These are phyloP conservation scores for Amphiura filiformis DNA, from an alignment of 35 echinoderm and acorn worm genomes.

Conservation along the genomic window DNA sequence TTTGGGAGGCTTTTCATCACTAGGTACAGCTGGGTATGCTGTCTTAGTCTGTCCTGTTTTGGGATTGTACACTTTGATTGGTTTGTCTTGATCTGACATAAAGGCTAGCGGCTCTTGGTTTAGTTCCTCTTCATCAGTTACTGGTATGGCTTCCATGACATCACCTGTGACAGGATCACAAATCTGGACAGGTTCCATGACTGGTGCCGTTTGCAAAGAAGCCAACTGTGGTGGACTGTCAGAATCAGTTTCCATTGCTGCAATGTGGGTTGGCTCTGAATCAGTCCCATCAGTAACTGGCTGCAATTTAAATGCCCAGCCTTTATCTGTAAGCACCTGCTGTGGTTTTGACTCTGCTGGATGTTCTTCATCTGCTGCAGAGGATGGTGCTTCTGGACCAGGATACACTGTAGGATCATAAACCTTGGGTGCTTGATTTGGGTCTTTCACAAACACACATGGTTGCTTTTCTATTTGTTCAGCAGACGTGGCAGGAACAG, in stretches of 20 bases:
- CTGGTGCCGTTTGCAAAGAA: not conserved
- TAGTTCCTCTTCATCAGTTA: not conserved
- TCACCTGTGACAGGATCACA: not conserved
- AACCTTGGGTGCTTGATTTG: not conserved
- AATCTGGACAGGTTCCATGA: not conserved
- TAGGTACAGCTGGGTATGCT: not conserved
- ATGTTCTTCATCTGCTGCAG: not conserved
- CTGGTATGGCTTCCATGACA: not conserved
- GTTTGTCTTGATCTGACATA: not conserved
- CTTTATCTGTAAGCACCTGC: not conserved
- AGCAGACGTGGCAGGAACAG: not conserved
- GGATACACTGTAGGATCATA: not conserved
- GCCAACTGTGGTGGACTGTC: not conserved
- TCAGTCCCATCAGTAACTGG: not conserved
- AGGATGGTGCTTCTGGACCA: not conserved
- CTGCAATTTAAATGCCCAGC: not conserved
- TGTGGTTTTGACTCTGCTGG: not conserved
- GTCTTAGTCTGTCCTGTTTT: not conserved
- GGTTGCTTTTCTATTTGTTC: not conserved
- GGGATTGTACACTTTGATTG: conserved; percentile 2
- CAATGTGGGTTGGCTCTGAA: not conserved
- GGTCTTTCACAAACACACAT: not conserved
- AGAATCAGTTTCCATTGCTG: not conserved
- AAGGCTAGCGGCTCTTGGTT: not conserved
- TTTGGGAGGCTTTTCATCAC: not conserved